Conservation (phyloP, 2,797 vertebrate genomes). For the Chelon labrosus region DNA sequence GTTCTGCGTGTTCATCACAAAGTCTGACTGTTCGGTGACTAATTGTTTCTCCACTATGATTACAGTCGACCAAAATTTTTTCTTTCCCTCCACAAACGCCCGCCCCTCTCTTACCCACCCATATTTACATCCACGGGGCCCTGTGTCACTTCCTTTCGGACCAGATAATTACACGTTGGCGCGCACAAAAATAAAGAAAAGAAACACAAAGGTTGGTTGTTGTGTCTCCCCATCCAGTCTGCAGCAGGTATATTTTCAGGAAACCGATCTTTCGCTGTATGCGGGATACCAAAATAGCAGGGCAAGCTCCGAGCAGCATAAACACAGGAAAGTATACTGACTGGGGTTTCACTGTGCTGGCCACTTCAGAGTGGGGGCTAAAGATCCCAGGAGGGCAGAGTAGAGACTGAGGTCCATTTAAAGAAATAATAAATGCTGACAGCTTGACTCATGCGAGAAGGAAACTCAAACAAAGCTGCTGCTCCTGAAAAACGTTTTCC, state of each 20-base stretch:
- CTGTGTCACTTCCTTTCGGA: conserved; percentile 59
- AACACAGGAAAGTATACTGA: conserved; percentile 52
- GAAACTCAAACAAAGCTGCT: conserved; percentile 25
- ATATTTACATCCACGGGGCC: conserved; percentile 40
- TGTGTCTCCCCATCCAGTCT: conserved; percentile 40
- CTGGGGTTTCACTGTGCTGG: conserved; percentile 6
- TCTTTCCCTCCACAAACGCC: conserved; percentile 11
- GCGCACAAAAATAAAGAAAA: conserved; percentile 35
- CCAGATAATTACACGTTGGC: conserved; percentile 50
- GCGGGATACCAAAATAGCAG: conserved; percentile 65
- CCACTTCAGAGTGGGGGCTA: conserved; percentile 5
- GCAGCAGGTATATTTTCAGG: conserved; percentile 56
- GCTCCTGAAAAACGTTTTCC: background rate
- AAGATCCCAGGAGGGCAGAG: conserved; percentile 9
- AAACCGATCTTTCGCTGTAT: conserved; percentile 32
- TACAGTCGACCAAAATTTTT: conserved; percentile 33
- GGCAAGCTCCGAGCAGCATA: conserved; percentile 38
- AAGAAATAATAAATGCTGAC: conserved; percentile 43
- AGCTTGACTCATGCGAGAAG: conserved; percentile 23
- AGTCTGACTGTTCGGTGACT: conserved; percentile 33
- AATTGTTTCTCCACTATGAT: conserved; percentile 51
- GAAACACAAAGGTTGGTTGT: conserved; percentile 50
- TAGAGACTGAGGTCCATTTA: conserved; percentile 21
- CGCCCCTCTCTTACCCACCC: conserved; percentile 8
- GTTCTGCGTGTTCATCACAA: conserved; percentile 15